Evolutionary conservation across 2,888 invertebrate genomes (phyloP).

Genomic region (Blastobasis adustella): DNA sequence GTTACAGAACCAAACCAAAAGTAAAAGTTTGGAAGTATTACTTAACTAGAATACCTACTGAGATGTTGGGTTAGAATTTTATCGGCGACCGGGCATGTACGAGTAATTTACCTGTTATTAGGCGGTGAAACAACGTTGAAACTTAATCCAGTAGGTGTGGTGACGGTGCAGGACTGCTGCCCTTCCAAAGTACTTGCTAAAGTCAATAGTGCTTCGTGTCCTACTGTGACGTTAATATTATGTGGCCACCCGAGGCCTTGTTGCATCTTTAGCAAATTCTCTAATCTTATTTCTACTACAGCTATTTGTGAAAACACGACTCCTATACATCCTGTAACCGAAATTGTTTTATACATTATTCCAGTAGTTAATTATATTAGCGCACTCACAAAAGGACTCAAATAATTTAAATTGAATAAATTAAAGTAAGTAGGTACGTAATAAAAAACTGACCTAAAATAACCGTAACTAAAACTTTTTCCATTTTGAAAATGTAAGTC

Average conservation of each 20-base stretch:
- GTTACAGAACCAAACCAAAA: too few relatives aligned
- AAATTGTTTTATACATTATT: not conserved
- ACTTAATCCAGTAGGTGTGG: conserved; percentile 36
- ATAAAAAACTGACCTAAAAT: not conserved
- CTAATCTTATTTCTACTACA: conserved; percentile 27
- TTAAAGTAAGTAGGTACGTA: not conserved
- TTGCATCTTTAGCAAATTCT: conserved; percentile 44
- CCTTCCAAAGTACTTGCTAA: conserved; percentile 30
- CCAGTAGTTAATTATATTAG: not conserved
- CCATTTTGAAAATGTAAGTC: too few relatives aligned
- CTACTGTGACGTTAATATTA: conserved; percentile 35
- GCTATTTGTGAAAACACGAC: conserved; percentile 13
- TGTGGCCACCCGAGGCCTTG: conserved; percentile 55
- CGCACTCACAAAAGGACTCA: not conserved
- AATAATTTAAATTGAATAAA: not conserved
- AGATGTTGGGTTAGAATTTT: too few relatives aligned
- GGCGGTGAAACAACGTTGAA: conserved; percentile 40
- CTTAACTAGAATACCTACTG: too few relatives aligned
- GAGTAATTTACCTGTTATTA: conserved; percentile 32
- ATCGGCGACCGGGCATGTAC: not conserved
- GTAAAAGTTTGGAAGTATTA: too few relatives aligned
- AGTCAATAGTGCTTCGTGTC: conserved; percentile 50
- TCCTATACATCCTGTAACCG: not conserved
- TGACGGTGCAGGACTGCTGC: conserved; percentile 36
- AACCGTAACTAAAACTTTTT: not conserved